Base-by-base conservation (phyloP, 2,113 vertebrate genomes). In the Erythrocercus mccallii region DNA sequence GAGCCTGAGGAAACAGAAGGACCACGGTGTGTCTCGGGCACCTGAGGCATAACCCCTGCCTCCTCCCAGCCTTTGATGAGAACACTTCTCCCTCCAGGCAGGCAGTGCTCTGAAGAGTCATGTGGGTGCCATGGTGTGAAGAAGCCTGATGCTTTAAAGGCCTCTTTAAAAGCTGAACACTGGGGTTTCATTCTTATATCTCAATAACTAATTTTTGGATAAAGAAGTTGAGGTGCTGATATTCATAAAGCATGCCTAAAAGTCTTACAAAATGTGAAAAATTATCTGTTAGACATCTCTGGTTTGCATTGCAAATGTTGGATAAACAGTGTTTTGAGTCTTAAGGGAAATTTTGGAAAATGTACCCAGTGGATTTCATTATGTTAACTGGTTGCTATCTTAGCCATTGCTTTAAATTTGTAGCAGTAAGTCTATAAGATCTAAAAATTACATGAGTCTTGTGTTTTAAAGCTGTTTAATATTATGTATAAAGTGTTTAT, bases 301-400 rank as follows among this genome's bases (percentile, higher is more conserved):
- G 11, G 40, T 91, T 91, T 85, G n/a, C 44, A 37, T 64, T 89
- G 60, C 56, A 86, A 44, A 48, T 60, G 35, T 35, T 71, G 20
- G 37, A 23, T 57, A 76, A 79, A 53, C n/a, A 27, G 14, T 78
- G 24, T 64, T 91, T 84, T 82, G n/a, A 73, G 45, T 60, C 81
- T 81, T 86, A 62, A 84, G 62, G 77, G 82, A 64, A 74, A 68
- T 88, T 73, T 83, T 44, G 14, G 44, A 86, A 81, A 85, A 81
- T 38, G 23, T 73, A 8, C 35, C 51, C 47, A 33, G 30, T 61
- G 31, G 72, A 73, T 90, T 91, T 90, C 23, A 22, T 69, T 53
- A 33, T 58, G 24, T 66, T 73, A 51, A 54, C 42, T 61, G 31
- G 8, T 76, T 90, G 25, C 28, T 88, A 12, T 83, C 88, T 80